A percentile compares a stretch with the other conserved stretches of the same genome.
These are phyloP conservation scores for Hanleya hanleyi DNA, from an alignment of 2,888 invertebrate genomes.

Conservation along the genomic window DNA sequence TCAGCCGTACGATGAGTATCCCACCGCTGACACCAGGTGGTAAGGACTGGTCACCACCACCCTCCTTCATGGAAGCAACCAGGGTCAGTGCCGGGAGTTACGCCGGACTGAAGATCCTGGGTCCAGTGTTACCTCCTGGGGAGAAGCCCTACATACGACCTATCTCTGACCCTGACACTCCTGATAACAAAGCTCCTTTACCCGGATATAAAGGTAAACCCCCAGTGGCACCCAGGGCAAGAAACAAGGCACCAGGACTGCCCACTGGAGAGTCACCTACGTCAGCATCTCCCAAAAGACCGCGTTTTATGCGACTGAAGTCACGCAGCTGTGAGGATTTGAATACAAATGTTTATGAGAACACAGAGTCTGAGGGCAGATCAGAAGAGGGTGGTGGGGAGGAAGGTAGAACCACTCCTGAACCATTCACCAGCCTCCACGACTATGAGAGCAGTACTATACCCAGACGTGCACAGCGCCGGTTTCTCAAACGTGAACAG, in stretches of 20 bases:
- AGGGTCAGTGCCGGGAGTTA: background rate
- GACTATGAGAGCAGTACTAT: background rate
- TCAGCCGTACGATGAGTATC: background rate
- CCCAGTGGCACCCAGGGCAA: background rate
- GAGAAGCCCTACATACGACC: no score
- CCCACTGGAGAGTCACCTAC: background rate
- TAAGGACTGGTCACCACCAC: background rate
- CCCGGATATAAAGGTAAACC: no score
- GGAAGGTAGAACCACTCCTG: background rate
- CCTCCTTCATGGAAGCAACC: background rate
- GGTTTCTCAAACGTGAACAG: background rate
- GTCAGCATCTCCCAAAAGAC: background rate
- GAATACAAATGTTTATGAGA: background rate
- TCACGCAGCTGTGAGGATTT: constrained; percentile 3
- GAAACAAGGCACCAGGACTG: background rate
- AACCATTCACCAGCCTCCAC: background rate
- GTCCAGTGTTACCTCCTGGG: background rate
- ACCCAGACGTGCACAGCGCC: background rate
- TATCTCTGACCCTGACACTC: no score
- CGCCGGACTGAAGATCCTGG: background rate
- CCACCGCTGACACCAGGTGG: background rate
- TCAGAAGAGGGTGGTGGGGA: background rate
- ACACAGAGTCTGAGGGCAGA: background rate
- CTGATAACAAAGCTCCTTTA: no score
- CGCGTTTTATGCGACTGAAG: background rate